Evolutionary conservation across 1,140 invertebrate species (phyloP).

Genomic region (Eurytemora carolleeae): DNA sequence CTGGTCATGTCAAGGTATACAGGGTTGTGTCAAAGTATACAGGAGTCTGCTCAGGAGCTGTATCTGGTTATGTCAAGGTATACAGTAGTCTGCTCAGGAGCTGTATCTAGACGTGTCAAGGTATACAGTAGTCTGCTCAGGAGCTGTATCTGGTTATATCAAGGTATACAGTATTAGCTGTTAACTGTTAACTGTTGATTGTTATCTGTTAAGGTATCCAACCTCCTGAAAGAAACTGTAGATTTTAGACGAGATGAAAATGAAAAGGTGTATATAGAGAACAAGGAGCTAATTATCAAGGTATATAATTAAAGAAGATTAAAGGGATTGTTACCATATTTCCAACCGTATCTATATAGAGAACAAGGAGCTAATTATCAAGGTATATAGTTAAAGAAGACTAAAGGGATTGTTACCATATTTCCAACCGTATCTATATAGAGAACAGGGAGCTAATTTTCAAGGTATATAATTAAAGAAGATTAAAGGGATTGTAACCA

Average conservation of each 20-base stretch:
- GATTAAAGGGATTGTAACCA: background rate
- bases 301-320: background rate
- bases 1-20: background rate
- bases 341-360: background rate
- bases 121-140: background rate
- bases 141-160: background rate
- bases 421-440: background rate
- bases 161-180: no score
- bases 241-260: conserved; percentile 32
- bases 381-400: background rate
- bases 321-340: background rate
- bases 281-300: conserved; percentile 15
- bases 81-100: background rate
- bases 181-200: no score
- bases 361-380: background rate
- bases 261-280: conserved; percentile 29
- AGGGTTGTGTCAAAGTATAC: no score
- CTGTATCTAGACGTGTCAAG: background rate
- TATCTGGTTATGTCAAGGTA: background rate
- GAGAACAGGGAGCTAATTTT: background rate
- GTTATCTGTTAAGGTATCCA: conserved; percentile 27
- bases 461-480: background rate
- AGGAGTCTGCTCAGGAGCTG: background rate
- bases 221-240: conserved; percentile 32
- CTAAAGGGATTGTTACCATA: background rate